Evolutionary conservation across 92 coral and sea anemone species (phyloP).

Genomic region (Porites divaricata): DNA sequence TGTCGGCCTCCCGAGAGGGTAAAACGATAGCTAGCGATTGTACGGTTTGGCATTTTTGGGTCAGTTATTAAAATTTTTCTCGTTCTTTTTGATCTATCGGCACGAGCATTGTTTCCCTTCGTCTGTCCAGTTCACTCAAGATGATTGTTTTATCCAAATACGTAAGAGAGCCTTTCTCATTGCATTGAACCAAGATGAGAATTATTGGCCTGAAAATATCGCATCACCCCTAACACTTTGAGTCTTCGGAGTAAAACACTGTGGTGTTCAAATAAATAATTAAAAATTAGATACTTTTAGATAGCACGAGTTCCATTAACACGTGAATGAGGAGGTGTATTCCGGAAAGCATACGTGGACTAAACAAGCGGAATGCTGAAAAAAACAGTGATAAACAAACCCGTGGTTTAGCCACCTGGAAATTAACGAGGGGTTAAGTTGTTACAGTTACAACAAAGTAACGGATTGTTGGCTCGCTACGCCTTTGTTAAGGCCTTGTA

Average conservation of each 20-base stretch:
- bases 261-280: too few relatives aligned
- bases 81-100: constrained; percentile 16
- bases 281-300: too few relatives aligned
- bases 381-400: neutral
- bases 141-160: neutral
- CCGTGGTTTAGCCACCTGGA: neutral
- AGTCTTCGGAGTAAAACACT: too few relatives aligned
- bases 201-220: neutral
- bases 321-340: too few relatives aligned
- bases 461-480: neutral
- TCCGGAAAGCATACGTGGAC: too few relatives aligned
- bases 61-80: constrained; percentile 25
- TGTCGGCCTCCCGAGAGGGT: constrained; percentile 40
- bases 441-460: constrained; percentile 13
- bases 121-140: constrained; percentile 2
- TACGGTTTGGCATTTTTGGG: neutral
- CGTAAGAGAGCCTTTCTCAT: neutral
- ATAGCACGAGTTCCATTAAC: too few relatives aligned
- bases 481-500: neutral
- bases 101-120: neutral
- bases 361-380: neutral
- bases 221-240: neutral
- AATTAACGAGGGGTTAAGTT: neutral
- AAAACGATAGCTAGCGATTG: constrained; percentile 26
- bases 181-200: too few relatives aligned